Percentiles rank a stretch among this genome's conserved stretches.
Evolutionary conservation across 1,140 invertebrate genomes (phyloP).

Genomic region (Augochlora pura): DNA sequence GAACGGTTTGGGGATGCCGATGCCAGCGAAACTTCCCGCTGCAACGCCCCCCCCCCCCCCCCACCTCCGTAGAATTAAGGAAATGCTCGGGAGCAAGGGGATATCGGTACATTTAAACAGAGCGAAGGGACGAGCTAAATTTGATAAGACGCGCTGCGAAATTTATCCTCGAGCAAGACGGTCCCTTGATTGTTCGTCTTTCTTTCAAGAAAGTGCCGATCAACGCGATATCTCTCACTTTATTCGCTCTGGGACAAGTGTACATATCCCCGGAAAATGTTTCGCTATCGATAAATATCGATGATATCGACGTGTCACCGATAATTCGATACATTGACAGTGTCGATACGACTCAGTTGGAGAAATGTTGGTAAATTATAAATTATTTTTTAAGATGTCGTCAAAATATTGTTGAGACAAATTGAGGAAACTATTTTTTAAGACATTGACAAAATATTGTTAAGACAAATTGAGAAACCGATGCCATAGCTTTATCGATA

Average conservation of each 20-base stretch:
- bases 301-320: too few relatives aligned
- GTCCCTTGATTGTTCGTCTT: slow-evolving; percentile 14
- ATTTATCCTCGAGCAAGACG: slow-evolving; percentile 28
- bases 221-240: not conserved
- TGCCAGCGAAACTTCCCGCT: slow-evolving; percentile 59
- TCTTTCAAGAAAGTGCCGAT: not conserved
- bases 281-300: too few relatives aligned
- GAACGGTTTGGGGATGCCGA: slow-evolving; percentile 47
- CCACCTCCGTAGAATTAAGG: slow-evolving; percentile 47
- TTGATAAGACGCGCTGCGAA: slow-evolving; percentile 30
- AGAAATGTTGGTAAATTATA: too few relatives aligned
- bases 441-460: too few relatives aligned
- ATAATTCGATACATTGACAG: too few relatives aligned
- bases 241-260: not conserved
- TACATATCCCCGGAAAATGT: too few relatives aligned
- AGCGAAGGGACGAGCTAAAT: not conserved
- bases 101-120: slow-evolving; percentile 2
- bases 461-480: too few relatives aligned
- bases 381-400: too few relatives aligned
- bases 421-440: too few relatives aligned
- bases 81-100: not conserved
- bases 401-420: too few relatives aligned
- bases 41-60: slow-evolving; percentile 55
- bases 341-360: too few relatives aligned
- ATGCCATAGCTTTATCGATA: too few relatives aligned